These are phyloP conservation scores for Agrochola macilenta DNA, from an alignment of 2,888 invertebrate genomes.

Conservation along the genomic window DNA sequence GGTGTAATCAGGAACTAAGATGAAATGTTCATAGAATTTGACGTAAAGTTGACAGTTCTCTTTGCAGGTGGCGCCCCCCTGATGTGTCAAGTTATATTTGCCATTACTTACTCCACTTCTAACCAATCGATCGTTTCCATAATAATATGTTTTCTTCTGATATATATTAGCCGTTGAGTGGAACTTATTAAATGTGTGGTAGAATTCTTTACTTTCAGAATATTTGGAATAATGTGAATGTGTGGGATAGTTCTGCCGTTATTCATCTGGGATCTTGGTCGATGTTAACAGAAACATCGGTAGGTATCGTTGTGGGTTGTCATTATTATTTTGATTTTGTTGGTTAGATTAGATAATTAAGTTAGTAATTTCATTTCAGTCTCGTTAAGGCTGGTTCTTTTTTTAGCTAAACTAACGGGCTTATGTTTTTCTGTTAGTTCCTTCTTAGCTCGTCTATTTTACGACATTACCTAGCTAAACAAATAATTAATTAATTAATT, in stretches of 20 bases:
- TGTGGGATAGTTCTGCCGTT: constrained; percentile 44
- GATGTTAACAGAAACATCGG: not conserved
- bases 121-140: constrained; percentile 44
- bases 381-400: not conserved
- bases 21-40: constrained; percentile 23
- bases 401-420: not conserved
- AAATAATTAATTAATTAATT: no score
- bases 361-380: not conserved
- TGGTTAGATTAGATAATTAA: not conserved
- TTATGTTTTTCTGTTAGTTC: not conserved
- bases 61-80: constrained; percentile 6
- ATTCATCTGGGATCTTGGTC: constrained; percentile 26
- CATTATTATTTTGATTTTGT: constrained; percentile 11
- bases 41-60: constrained; percentile 18
- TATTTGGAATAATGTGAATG: constrained; percentile 1
- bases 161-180: constrained; percentile 29
- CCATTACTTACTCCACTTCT: constrained; percentile 31
- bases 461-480: not conserved
- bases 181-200: constrained; percentile 37
- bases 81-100: constrained; percentile 36
- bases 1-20: not conserved
- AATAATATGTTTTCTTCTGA: constrained; percentile 34
- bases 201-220: constrained; percentile 13
- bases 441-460: not conserved
- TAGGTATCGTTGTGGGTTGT: not conserved